Conservation (phyloP, 1,140 invertebrate species). For the Drosophila subobscura region DNA sequence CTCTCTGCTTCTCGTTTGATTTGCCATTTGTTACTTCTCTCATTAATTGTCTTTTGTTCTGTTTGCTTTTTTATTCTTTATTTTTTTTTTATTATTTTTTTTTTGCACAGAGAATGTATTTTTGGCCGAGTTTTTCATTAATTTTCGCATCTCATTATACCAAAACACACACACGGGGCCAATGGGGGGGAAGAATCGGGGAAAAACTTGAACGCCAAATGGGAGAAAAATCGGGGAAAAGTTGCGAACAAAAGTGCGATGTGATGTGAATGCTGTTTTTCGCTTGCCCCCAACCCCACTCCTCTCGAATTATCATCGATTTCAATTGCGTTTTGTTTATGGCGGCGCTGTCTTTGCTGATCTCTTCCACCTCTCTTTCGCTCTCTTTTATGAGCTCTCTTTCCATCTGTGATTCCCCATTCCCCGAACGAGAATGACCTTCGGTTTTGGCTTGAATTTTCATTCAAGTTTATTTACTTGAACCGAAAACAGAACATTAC, state of each 20-base stretch:
- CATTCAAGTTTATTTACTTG: constrained; percentile 72
- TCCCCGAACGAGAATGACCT: constrained; percentile 34
- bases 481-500: constrained; percentile 59
- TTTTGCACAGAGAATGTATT: constrained; percentile 46
- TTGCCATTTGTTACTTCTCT: constrained; percentile 50
- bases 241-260: constrained; percentile 23
- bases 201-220: too few relatives aligned
- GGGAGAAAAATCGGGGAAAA: too few relatives aligned
- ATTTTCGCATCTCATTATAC: constrained; percentile 68
- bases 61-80: constrained; percentile 31
- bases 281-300: background rate
- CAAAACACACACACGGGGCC: constrained; percentile 20
- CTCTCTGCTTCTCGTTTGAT: constrained; percentile 14
- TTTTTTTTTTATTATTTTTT: constrained; percentile 18
- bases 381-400: background rate
- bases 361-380: background rate
- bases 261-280: constrained; percentile 3
- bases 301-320: constrained; percentile 54
- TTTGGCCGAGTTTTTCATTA: constrained; percentile 51
- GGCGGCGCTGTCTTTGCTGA: too few relatives aligned
- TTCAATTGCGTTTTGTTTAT: constrained; percentile 54
- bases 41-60: constrained; percentile 67
- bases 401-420: background rate
- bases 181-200: background rate
- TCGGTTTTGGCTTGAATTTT: constrained; percentile 55